Base-by-base conservation (phyloP, 2,797 vertebrate genomes). In the Crocidura indochinensis region DNA sequence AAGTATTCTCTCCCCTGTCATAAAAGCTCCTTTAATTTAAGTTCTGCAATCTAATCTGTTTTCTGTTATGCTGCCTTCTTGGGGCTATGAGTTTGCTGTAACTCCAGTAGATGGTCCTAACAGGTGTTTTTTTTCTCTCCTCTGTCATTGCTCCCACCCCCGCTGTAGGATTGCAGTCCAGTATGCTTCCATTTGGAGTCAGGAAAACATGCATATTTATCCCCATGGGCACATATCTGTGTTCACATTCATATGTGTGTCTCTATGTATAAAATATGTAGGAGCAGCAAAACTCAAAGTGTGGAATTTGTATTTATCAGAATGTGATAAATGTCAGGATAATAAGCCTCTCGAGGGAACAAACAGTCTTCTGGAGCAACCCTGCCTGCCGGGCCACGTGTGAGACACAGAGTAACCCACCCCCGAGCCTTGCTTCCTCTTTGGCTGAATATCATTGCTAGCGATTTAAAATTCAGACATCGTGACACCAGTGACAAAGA, bases 391-490 rank as follows among this genome's bases (percentile, higher is more conserved):
- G 95, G 96, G 92, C 91, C 8, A 2, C n/a, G 96, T 44, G 53
- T 71, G 8, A 95, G 88, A 94, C 9, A 7, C 75, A 12, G 91
- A 94, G 84, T 77, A 94, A 53, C 94, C 84, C 56, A 83, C 82
- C 87, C 53, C 53, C 53, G 6, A 65, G 64, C 27, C 64, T 24
- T 65, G 56, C 89, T 94, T 95, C 90, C 94, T 90, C 84, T 92
- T 93, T 90, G 96, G 88, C 96, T 89, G 95, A 94, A 84, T 85
- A 84, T 94, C 91, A 84, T 56, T 84, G 64, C 8, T 15, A 77
- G 78, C 72, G 90, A 92, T 95, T 97, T 95, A 94, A 91, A 90
- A 95, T 95, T 88, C 92, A 87, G 95, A 94, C 78, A n/a, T 80
- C 14, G 44, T 94, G 96, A 93, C 95, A 95, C 79, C 88, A 80